Evolutionary conservation across 1,140 invertebrate species (phyloP).

Genomic region (Homarus americanus): DNA sequence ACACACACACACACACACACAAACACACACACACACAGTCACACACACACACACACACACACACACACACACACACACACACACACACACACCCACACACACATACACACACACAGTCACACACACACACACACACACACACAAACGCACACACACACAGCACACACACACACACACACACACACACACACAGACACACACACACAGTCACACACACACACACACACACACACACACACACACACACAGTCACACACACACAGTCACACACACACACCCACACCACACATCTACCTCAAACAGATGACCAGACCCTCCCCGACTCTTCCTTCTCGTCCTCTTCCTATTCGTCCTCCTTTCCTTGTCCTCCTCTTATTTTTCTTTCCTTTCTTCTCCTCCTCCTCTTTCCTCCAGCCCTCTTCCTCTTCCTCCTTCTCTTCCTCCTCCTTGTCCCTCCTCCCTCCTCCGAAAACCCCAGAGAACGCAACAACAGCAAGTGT

Average conservation of each 20-base stretch:
- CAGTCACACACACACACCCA: slow-evolving; percentile 11
- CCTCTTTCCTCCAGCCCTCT: too few relatives aligned
- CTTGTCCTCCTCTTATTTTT: too few relatives aligned
- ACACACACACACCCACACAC: slow-evolving; percentile 8
- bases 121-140: slow-evolving; percentile 7
- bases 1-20: slow-evolving; percentile 7
- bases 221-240: slow-evolving; percentile 15
- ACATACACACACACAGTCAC: slow-evolving; percentile 24
- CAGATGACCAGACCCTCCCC: too few relatives aligned
- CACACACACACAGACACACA: slow-evolving; percentile 25
- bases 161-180: neutral
- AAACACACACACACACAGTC: slow-evolving; percentile 1
- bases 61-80: slow-evolving; percentile 7
- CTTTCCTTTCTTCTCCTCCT: too few relatives aligned
- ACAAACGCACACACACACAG: too few relatives aligned
- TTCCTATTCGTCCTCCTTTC: too few relatives aligned
- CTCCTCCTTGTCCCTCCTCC: too few relatives aligned
- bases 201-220: neutral
- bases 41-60: slow-evolving; percentile 6
- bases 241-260: slow-evolving; percentile 6
- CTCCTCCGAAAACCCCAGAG: too few relatives aligned
- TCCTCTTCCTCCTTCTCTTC: too few relatives aligned
- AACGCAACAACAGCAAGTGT: too few relatives aligned
- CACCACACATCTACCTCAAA: too few relatives aligned
- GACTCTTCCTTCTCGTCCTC: too few relatives aligned